phyloP scores from a whole-genome alignment of 2,888 invertebrate genomes.

The Cyaniris semiargus region DNA sequence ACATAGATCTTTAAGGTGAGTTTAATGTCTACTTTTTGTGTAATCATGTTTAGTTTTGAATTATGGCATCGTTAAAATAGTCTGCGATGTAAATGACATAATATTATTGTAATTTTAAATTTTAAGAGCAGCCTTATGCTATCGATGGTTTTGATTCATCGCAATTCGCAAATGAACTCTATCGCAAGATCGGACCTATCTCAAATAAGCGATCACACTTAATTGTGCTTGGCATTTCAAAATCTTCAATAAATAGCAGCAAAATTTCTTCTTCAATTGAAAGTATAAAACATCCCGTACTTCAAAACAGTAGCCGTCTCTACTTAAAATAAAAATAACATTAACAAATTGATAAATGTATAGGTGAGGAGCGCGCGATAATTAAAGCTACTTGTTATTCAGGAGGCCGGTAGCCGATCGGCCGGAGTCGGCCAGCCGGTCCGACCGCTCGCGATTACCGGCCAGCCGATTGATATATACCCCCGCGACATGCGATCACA shows the following conservation, averaged over 20 bases:
- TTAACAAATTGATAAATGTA: conserved; percentile 30
- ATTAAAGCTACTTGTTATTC: conserved; percentile 80
- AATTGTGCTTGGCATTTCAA: neutral
- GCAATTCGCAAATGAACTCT: too few species aligned
- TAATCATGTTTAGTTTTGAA: neutral
- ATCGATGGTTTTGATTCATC: neutral
- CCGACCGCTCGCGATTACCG: conserved; percentile 61
- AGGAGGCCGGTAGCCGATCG: conserved; percentile 49
- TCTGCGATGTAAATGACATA: neutral
- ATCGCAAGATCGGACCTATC: neutral
- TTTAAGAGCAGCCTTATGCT: neutral
- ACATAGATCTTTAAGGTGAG: neutral
- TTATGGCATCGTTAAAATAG: neutral
- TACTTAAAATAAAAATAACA: conserved; percentile 9
- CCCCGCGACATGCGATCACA: conserved; percentile 73
- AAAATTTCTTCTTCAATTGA: neutral
- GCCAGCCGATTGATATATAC: conserved; percentile 75
- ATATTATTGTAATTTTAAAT: too few species aligned
- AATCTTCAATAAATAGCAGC: neutral
- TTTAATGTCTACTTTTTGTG: neutral
- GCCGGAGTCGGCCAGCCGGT: neutral
- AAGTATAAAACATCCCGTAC: neutral
- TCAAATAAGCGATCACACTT: too few species aligned
- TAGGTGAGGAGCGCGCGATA: conserved; percentile 64
- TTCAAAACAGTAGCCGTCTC: neutral